Conservation (phyloP, 1,140 invertebrate species). For the Drosophila sp. region DNA sequence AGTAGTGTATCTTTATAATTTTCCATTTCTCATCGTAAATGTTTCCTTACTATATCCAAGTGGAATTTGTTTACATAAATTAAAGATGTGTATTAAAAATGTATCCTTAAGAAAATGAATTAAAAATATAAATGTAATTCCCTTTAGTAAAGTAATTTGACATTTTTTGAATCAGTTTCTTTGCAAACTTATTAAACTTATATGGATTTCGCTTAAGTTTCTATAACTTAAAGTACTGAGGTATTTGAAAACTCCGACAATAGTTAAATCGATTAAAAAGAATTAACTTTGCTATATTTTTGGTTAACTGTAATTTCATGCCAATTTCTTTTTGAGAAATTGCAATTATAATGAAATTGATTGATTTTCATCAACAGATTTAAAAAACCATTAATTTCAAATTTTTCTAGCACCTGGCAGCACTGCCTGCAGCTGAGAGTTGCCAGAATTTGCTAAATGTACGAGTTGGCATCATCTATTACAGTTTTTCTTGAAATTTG, state of each 20-base stretch:
- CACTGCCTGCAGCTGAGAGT: background rate
- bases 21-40: background rate
- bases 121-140: background rate
- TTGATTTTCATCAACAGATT: no score
- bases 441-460: background rate
- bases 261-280: no score
- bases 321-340: no score
- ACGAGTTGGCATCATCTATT: constrained; percentile 3
- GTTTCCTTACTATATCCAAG: background rate
- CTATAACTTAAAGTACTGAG: no score
- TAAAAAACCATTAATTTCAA: no score
- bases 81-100: background rate
- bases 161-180: background rate
- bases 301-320: no score
- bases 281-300: no score
- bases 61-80: background rate
- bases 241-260: no score
- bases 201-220: no score
- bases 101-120: background rate
- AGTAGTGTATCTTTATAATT: background rate
- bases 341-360: no score
- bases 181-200: background rate
- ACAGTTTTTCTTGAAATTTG: constrained; percentile 33
- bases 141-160: background rate
- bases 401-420: background rate